Evolutionary conservation across 2,888 invertebrate species (phyloP), one percentile per base, ranked within the genome.

Genomic region (Coelogynopora nodosa): DNA sequence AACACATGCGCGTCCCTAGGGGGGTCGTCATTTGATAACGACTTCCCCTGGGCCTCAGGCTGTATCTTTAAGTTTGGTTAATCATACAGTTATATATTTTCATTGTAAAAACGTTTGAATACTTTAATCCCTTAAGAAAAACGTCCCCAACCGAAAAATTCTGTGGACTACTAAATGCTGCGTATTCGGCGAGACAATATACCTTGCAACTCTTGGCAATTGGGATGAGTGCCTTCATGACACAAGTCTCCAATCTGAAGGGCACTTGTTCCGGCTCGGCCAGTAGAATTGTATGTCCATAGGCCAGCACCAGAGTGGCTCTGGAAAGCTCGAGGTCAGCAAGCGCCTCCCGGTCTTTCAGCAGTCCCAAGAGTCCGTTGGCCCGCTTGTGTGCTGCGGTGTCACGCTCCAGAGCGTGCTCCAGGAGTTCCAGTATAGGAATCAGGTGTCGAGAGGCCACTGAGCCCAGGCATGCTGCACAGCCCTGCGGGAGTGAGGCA

Each of bases 281-380:
- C 90, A 95, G 94, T 67, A 94, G 93, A 81, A 96, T 95, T 23
- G 96, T 94, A 92, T 95, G 95, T 0, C 95, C 95, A 90, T 95
- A 96, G 90, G 95, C 94, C 84, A 95, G 94, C 87, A 96, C 94
- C 23, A 96, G 93, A 0, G 95, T 94, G 85, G 95, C 94, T 90
- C 95, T 94, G n/a, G 94, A 93, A 88, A 94, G 93, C 88, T 94
- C 94, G 88, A 88, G 93, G 88, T 89, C 88, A 31, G 87, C 87
- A 67, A 84, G 49, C 10, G 49, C 18, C 0, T 67, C 83, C 30
- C 86, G 82, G 67, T 88, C 86, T 67, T 87, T 88, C 18, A 84
- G 30, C 29, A 82, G 31, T n/a, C 83, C 67, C 0, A 88, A 28
- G 23, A 87, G 27, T 1, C 67, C 67, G n/a, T 1, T 74, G 13